Percentiles rank a stretch among this genome's conserved stretches.
These are phyloP conservation scores for Cromileptes altivelis DNA, from an alignment of 2,113 vertebrate species.

Conservation along the genomic window DNA sequence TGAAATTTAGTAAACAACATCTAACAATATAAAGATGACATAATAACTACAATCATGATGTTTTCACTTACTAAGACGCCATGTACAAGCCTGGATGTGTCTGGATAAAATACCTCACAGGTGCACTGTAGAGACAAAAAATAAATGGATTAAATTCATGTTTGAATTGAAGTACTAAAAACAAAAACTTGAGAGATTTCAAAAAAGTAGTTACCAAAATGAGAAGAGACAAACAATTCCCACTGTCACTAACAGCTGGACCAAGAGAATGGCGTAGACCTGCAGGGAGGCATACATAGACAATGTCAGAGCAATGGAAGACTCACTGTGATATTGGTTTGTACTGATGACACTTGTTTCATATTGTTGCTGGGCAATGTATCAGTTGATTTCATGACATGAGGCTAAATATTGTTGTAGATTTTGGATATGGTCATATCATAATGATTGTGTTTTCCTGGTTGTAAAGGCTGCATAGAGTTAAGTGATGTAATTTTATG, in stretches of 20 bases:
- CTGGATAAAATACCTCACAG: conserved; percentile 91
- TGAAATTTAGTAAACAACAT: neutral
- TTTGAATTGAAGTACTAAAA: neutral
- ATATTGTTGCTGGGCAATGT: too few species aligned
- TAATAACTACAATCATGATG: neutral
- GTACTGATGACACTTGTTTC: neutral
- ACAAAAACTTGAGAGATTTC: neutral
- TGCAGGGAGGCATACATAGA: conserved; percentile 60
- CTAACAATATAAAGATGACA: neutral
- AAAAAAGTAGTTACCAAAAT: conserved; percentile 88
- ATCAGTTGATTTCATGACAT: too few species aligned
- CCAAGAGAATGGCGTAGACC: conserved; percentile 94
- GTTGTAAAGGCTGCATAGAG: too few species aligned
- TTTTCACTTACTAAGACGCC: conserved; percentile 92
- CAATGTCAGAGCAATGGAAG: conserved; percentile 2
- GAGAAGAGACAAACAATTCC: conserved; percentile 92
- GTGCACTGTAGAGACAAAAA: conserved; percentile 83
- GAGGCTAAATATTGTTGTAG: too few species aligned
- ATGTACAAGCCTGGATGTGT: conserved; percentile 92
- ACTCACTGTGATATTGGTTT: neutral
- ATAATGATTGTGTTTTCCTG: too few species aligned
- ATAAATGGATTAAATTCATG: neutral
- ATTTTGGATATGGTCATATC: too few species aligned
- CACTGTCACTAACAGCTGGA: conserved; percentile 90
- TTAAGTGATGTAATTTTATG: too few species aligned